Evolutionary conservation across 1,140 invertebrate genomes (phyloP).

Genomic region (Drosophila equinoxialis): DNA sequence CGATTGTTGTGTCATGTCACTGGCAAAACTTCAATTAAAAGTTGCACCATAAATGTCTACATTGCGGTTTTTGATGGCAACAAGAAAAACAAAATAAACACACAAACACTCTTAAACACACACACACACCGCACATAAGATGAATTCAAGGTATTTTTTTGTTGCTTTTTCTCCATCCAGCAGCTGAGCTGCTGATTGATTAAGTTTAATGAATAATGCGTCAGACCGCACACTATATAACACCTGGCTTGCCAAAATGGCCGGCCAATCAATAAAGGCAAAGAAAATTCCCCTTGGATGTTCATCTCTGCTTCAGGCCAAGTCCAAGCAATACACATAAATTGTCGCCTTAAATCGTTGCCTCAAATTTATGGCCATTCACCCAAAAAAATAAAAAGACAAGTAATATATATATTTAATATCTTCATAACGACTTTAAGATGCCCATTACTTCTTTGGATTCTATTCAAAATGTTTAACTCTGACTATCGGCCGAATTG

Average conservation of each 20-base stretch:
- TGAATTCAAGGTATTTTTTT: slow-evolving; percentile 17
- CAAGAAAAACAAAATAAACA: slow-evolving; percentile 16
- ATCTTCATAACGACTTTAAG: background rate
- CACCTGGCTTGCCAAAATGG: slow-evolving; percentile 50
- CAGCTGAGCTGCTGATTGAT: slow-evolving; percentile 63
- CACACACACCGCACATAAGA: slow-evolving; percentile 2
- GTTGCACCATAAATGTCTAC: slow-evolving; percentile 61
- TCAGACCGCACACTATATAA: slow-evolving; percentile 44
- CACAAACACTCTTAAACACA: too few relatives aligned
- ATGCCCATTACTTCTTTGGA: background rate
- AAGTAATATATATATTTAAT: background rate
- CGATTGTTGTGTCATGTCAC: slow-evolving; percentile 53
- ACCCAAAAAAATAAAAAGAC: slow-evolving; percentile 25
- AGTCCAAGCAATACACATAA: slow-evolving; percentile 52
- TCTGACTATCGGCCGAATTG: too few relatives aligned
- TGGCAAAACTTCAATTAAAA: slow-evolving; percentile 71
- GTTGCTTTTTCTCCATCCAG: background rate
- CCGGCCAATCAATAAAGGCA: slow-evolving; percentile 28
- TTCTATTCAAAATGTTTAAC: background rate
- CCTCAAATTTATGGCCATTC: slow-evolving; percentile 61
- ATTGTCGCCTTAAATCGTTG: slow-evolving; percentile 47
- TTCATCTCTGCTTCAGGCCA: background rate
- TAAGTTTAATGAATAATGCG: slow-evolving; percentile 66
- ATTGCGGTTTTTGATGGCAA: slow-evolving; percentile 56
- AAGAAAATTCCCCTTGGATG: slow-evolving; percentile 10